Percentiles rank a stretch among this genome's conserved stretches.
phyloP scores from a whole-genome alignment of 2,113 vertebrate genomes.

The human (Homo sapiens) region DNA sequence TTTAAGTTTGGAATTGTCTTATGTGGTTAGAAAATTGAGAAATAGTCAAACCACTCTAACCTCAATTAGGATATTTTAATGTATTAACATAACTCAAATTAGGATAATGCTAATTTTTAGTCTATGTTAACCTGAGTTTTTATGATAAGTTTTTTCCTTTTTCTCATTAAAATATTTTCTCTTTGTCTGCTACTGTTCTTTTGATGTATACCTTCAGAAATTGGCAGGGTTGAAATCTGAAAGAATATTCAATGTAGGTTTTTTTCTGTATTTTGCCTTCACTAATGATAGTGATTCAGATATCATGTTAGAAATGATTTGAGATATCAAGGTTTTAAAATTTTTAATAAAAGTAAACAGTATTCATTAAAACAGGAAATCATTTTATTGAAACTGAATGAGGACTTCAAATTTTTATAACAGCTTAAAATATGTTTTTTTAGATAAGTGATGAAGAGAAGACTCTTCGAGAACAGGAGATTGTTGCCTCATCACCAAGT shows the following conservation, averaged over 20 bases:
- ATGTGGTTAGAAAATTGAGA: constrained; percentile 3
- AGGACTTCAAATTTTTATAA: constrained; percentile 36
- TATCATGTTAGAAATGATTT: constrained; percentile 5
- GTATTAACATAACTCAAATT: not conserved
- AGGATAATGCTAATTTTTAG: not conserved
- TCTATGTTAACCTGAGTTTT: not conserved
- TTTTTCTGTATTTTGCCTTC: constrained; percentile 12
- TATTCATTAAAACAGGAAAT: not conserved
- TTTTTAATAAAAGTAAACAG: not conserved
- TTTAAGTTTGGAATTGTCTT: constrained; percentile 37
- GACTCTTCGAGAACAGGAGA: constrained; percentile 81
- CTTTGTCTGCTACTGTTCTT: not conserved
- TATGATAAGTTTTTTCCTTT: not conserved
- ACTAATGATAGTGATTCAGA: not conserved
- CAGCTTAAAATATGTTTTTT: constrained; percentile 21
- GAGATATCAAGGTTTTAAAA: not conserved
- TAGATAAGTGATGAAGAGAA: constrained; percentile 89
- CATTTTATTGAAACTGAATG: constrained; percentile 38
- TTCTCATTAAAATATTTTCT: not conserved
- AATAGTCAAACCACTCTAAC: not conserved
- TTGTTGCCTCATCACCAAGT: constrained; percentile 85
- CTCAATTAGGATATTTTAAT: not conserved
- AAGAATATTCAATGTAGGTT: constrained; percentile 31
- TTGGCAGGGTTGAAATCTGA: not conserved
- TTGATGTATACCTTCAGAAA: not conserved